These are phyloP conservation scores for Mylabris sibirica DNA, from an alignment of 2,888 invertebrate species.

Conservation along the genomic window DNA sequence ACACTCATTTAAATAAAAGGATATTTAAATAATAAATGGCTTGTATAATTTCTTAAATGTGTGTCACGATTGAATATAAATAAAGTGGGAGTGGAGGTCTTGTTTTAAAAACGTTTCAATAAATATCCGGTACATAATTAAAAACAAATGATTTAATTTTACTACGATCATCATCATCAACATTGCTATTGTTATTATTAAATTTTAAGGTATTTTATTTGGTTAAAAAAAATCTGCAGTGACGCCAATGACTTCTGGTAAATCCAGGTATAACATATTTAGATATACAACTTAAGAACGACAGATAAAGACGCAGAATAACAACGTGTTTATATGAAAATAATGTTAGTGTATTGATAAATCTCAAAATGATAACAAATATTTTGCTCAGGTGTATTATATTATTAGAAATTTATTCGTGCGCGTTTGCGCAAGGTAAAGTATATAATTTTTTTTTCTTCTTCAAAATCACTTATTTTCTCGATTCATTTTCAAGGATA, in stretches of 20 bases:
- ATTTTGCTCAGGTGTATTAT: slow-evolving; percentile 28
- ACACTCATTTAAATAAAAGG: not conserved
- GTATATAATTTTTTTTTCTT: slow-evolving; percentile 25
- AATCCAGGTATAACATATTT: slow-evolving; percentile 40
- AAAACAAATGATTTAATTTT: not conserved
- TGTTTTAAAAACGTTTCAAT: not conserved
- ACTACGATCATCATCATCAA: not conserved
- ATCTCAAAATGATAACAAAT: slow-evolving; percentile 33
- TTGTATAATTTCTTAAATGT: slow-evolving; percentile 3
- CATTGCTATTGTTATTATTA: slow-evolving; percentile 11
- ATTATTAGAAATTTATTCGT: slow-evolving; percentile 27
- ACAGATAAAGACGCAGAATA: slow-evolving; percentile 41
- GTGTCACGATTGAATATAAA: not conserved
- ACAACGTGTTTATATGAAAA: slow-evolving; percentile 33
- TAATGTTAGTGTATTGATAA: slow-evolving; percentile 38
- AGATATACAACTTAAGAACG: slow-evolving; percentile 37
- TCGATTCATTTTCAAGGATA: slow-evolving; percentile 27
- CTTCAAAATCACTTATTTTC: slow-evolving; percentile 14
- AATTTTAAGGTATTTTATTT: slow-evolving; percentile 16
- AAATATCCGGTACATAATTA: slow-evolving; percentile 2
- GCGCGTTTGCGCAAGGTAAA: slow-evolving; percentile 40
- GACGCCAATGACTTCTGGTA: slow-evolving; percentile 42
- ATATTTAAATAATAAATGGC: not conserved
- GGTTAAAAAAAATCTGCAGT: slow-evolving; percentile 22
- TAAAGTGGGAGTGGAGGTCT: slow-evolving; percentile 2